phyloP scores from a whole-genome alignment of 2,888 invertebrate genomes.

The Athetis lepigone region DNA sequence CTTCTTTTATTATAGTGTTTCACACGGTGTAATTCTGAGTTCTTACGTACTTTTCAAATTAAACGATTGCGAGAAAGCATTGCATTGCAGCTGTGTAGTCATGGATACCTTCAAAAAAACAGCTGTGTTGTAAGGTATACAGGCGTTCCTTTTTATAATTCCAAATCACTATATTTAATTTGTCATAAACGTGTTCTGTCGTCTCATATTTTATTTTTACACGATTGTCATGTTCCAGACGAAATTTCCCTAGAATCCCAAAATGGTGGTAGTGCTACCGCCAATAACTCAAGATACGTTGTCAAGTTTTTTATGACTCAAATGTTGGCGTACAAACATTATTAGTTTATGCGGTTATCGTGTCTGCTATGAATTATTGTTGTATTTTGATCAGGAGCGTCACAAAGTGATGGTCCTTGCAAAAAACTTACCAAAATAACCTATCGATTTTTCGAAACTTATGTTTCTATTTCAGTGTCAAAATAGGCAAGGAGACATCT shows the following conservation, averaged over 20 bases:
- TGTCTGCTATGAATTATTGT: conserved; percentile 76
- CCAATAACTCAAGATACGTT: conserved; percentile 84
- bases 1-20: too few species aligned
- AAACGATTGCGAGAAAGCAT: too few species aligned
- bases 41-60: too few species aligned
- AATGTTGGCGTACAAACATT: conserved; percentile 74
- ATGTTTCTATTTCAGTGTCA: conserved; percentile 13
- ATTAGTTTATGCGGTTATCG: conserved; percentile 77
- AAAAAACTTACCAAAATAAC: conserved; percentile 56
- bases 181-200: background rate
- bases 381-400: conserved; percentile 75
- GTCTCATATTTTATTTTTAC: background rate
- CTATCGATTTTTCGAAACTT: conserved; percentile 26
- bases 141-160: too few species aligned
- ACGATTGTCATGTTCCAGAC: background rate
- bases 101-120: too few species aligned
- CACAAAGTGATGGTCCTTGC: conserved; percentile 63
- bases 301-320: conserved; percentile 83
- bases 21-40: too few species aligned
- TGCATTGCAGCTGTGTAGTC: too few species aligned
- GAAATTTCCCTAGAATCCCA: conserved; percentile 15
- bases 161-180: too few species aligned
- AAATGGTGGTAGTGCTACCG: conserved; percentile 57
- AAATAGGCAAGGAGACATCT: background rate
- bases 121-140: too few species aligned